Evolutionary conservation across 2,888 invertebrate species (phyloP), one percentile per base, ranked within the genome.

Genomic region (Cyrtodaria siliqua): DNA sequence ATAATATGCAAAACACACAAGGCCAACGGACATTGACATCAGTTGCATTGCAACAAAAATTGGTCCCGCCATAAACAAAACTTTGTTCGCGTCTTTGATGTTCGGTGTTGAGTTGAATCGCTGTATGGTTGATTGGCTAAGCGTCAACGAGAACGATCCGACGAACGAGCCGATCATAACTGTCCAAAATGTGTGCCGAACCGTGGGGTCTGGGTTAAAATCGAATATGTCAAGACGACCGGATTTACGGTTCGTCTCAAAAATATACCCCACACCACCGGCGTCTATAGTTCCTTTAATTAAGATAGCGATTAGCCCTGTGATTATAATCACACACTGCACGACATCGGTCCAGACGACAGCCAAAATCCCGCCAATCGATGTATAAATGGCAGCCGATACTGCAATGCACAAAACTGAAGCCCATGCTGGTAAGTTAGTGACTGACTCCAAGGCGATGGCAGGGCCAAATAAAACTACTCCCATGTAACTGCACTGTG

Each of bases 161-260:
- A 84, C 42, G 40, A 84, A 62, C 8, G 79, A 55, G 20, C 84
- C 84, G 2, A 78, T 14, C 38, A 83, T 56, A 8, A 87, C 61
- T n/a, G 79, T 86, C 84, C 82, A 83, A 49, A 87, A 83, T 0
- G 86, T 87, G 73, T 86, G 85, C 16, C 87, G 77, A 9, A 80
- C 66, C 8, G 75, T 73, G 2, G 87, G 87, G 49, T 87, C 80
- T 14, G 76, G 75, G 29, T 80, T 82, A 60, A 85, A 86, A 26
- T 85, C 81, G 53, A 50, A 71, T 18, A 75, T 56, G 40, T 75
- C 66, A 24, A 75, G 40, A 0, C 75, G 69, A 14, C 66, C 60
- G 16, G 66, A 49, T 49, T 69, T 55, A 1, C 42, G 44, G 40
- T 74, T 74, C 27, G 57, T 53, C 8, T 27, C 27, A 9, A 57